Evolutionary conservation across 2,113 vertebrate genomes (phyloP).

Genomic region (Alectura lathami): DNA sequence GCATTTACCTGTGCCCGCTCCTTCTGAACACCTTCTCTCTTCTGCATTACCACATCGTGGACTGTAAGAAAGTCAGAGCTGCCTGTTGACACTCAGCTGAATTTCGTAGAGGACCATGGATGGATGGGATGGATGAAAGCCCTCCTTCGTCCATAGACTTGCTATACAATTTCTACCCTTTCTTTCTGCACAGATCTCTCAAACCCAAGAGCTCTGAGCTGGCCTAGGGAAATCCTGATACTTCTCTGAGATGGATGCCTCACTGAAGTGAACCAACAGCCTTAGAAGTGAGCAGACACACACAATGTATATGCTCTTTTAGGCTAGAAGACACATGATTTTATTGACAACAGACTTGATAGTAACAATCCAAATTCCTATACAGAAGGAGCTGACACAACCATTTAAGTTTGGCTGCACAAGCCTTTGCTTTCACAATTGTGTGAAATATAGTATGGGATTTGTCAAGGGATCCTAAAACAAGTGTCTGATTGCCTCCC

Average conservation of each 20-base stretch:
- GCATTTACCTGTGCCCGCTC: background rate
- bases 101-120: background rate
- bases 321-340: background rate
- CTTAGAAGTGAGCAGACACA: background rate
- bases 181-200: background rate
- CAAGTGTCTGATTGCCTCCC: constrained; percentile 16
- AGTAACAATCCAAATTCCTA: background rate
- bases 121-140: background rate
- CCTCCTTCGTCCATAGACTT: background rate
- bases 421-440: background rate
- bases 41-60: background rate
- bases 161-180: background rate
- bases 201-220: background rate
- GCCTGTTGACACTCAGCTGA: background rate
- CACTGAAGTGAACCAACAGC: background rate
- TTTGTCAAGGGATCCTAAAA: constrained; percentile 32
- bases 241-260: background rate
- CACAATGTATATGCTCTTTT: background rate
- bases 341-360: background rate
- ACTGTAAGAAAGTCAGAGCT: background rate
- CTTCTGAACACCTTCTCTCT: background rate
- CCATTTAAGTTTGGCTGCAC: constrained; percentile 10
- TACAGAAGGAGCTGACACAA: background rate
- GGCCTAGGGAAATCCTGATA: background rate
- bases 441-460: background rate